Evolutionary conservation across 1,140 invertebrate species (phyloP), one percentile per base, ranked within the genome.

Genomic region (Nasonia giraulti): DNA sequence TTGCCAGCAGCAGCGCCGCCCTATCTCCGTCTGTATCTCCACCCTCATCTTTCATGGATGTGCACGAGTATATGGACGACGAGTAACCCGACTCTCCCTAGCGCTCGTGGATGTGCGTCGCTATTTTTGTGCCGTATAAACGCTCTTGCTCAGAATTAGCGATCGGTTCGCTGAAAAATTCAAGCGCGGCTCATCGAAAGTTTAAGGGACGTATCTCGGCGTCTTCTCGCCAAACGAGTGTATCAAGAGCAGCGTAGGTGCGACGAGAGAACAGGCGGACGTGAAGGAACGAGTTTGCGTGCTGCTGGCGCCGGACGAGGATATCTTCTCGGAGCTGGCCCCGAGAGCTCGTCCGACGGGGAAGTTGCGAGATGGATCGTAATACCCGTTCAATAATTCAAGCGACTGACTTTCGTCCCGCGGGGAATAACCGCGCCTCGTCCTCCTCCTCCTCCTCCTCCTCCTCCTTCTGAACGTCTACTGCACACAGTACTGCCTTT

Each of bases 381-480:
- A 80, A 81, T 77, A 50, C 84, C 74, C 55, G 71, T 55, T 85
- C 79, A 81, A 85, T 85, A 85, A 85, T 85, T 81, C 84, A 85
- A 81, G 73, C 31, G 78, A 44, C 62, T 74, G 83, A 79, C 31
- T 80, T 80, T 74, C 23, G 76, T 50, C 76, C 77, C 50, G 47
- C 62, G 14, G 73, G 81, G 11, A 68, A 62, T 27, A 27, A 81
- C 20, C 66, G 27, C 40, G 4, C 44, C 31, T 66, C 77, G 23
- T 79, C 31, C 50, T 66, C 31, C 77, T 27, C 27, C 27, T 27
- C 31, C 50, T 66, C 31, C 77, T 27, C 27, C 27, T 27, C 27
- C 27, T 33, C 20, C 55, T 31, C 31, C 10, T 33, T 55, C 37
- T 27, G 33, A 14, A 55, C 50, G 44, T 44, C n/a, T 66, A 8